Evolutionary conservation across 2,888 invertebrate genomes (phyloP).

Genomic region (Spisula subtruncata): DNA sequence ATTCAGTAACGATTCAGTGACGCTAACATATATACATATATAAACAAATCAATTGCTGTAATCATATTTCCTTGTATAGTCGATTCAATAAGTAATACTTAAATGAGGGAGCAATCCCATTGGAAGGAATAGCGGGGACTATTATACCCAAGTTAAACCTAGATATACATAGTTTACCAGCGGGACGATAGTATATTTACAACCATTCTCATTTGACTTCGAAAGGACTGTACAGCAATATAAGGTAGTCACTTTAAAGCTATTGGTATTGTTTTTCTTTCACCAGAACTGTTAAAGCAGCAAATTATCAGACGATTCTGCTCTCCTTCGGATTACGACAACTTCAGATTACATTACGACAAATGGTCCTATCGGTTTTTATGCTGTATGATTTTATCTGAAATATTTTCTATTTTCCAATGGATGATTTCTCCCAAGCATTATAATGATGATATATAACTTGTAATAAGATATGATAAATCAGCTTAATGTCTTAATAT

Average conservation of each 20-base stretch:
- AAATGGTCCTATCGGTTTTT: neutral
- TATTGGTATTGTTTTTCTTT: neutral
- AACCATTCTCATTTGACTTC: too few relatives aligned
- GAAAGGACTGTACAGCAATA: neutral
- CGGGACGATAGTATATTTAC: too few relatives aligned
- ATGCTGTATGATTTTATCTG: neutral
- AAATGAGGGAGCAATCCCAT: too few relatives aligned
- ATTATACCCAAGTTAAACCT: too few relatives aligned
- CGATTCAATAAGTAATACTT: too few relatives aligned
- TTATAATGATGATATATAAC: constrained; percentile 6
- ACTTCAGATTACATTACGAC: neutral
- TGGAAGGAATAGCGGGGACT: too few relatives aligned
- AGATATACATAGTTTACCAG: too few relatives aligned
- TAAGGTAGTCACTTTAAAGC: neutral
- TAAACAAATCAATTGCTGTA: constrained; percentile 16
- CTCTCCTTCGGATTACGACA: too few relatives aligned
- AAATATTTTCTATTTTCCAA: constrained; percentile 1
- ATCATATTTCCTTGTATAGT: neutral
- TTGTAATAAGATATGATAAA: neutral
- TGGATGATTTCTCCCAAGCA: neutral
- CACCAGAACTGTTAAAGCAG: neutral
- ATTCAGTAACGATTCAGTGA: neutral
- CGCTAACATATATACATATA: neutral
- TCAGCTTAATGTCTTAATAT: neutral
- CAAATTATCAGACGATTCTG: too few relatives aligned